Percentiles rank a stretch among this genome's conserved stretches.
Evolutionary conservation across 2,113 vertebrate species (phyloP).

Genomic region (Danionella cerebrum): DNA sequence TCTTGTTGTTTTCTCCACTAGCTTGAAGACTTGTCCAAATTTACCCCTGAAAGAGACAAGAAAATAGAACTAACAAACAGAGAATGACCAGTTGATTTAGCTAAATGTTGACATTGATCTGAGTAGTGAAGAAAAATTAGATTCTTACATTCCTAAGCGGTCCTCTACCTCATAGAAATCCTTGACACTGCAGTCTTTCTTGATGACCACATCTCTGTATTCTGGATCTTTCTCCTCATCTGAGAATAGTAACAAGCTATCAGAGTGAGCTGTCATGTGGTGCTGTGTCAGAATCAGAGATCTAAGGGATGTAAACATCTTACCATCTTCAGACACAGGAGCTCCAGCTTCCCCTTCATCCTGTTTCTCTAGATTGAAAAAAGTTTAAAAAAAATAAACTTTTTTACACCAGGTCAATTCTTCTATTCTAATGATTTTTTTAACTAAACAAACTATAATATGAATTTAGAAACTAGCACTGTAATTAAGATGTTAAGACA

Average conservation of each 20-base stretch:
- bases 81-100: too few species aligned
- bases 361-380: conserved; percentile 28
- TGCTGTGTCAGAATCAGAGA: neutral
- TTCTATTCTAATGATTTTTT: too few species aligned
- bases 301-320: neutral
- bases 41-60: conserved; percentile 72
- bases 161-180: conserved; percentile 93
- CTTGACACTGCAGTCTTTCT: conserved; percentile 79
- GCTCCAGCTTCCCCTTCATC: conserved; percentile 32
- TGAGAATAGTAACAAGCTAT: conserved; percentile 24
- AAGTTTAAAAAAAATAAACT: neutral
- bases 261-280: neutral
- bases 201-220: conserved; percentile 80
- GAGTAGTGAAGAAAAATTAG: neutral
- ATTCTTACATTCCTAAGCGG: conserved; percentile 86
- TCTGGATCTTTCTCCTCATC: conserved; percentile 77
- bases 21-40: conserved; percentile 95
- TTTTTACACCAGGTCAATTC: too few species aligned
- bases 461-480: too few species aligned
- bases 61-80: neutral
- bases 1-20: conserved; percentile 87
- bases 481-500: too few species aligned
- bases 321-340: conserved; percentile 31
- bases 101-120: neutral
- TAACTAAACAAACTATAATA: too few species aligned